Conservation (phyloP, 2,113 vertebrate genomes). For the Hystrix cristata region DNA sequence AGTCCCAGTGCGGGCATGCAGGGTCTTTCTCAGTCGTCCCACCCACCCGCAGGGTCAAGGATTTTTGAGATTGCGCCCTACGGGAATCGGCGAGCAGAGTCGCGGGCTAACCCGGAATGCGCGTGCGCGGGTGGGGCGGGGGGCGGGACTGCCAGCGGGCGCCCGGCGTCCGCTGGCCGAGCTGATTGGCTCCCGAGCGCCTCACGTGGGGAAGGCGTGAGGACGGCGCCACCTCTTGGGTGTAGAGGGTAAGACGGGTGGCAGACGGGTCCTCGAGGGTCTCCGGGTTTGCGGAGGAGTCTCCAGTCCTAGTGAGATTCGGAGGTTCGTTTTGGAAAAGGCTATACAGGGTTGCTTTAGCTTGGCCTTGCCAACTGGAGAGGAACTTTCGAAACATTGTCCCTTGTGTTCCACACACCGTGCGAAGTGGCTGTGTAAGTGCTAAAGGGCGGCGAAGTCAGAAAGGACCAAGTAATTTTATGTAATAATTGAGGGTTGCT, state of each 20-base stretch:
- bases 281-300: not conserved
- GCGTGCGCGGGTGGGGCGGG: too few species aligned
- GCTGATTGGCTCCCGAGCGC: rapidly evolving
- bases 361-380: not conserved
- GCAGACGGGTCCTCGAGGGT: not conserved
- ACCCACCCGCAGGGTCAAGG: too few species aligned
- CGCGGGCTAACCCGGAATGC: rapidly evolving
- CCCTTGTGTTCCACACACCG: not conserved
- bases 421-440: not conserved
- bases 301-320: not conserved
- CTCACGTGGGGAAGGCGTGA: not conserved
- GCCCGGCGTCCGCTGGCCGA: not conserved
- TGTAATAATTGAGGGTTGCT: conserved; percentile 45
- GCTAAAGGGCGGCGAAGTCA: not conserved
- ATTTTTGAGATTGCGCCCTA: not conserved
- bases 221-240: conserved; percentile 56
- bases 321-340: not conserved
- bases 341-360: not conserved
- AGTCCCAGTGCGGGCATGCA: not conserved
- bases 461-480: conserved; percentile 50
- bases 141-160: not conserved
- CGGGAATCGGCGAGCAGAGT: too few species aligned
- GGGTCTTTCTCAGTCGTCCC: not conserved
- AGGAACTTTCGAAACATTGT: not conserved
- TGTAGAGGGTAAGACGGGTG: not conserved